These are phyloP conservation scores for Lasioglossum zephyrum DNA, from an alignment of 2,888 invertebrate genomes.

Conservation along the genomic window DNA sequence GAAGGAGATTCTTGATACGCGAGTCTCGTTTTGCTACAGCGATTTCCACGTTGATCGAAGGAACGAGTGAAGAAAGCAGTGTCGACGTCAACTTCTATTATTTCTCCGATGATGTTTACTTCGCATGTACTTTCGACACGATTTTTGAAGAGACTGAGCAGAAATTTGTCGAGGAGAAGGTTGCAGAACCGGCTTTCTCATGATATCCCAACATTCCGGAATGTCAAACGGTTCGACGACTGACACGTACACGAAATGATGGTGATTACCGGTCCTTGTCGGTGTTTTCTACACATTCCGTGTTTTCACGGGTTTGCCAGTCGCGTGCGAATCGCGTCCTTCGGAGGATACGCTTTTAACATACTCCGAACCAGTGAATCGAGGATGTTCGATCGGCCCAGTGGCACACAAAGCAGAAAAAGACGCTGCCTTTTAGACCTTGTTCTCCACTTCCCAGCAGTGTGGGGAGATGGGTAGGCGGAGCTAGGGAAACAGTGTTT, in stretches of 20 bases:
- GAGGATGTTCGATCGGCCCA: constrained; percentile 81
- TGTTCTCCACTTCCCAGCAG: constrained; percentile 81
- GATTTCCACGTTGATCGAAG: not conserved
- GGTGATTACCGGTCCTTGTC: not conserved
- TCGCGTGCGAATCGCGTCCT: constrained; percentile 46
- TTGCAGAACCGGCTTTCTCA: not conserved
- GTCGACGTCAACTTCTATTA: not conserved
- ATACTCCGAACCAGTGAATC: constrained; percentile 65
- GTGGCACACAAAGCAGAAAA: constrained; percentile 83
- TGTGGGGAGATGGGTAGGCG: constrained; percentile 44
- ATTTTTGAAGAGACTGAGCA: not conserved
- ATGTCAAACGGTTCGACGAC: not conserved
- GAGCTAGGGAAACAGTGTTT: constrained; percentile 21
- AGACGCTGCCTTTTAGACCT: constrained; percentile 79
- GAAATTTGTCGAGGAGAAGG: not conserved
- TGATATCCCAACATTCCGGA: not conserved
- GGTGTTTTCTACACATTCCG: not conserved
- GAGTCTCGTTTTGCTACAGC: not conserved
- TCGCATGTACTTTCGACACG: not conserved
- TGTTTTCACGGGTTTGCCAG: not conserved
- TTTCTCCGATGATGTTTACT: not conserved
- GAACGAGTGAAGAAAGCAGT: not conserved
- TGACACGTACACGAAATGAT: not conserved
- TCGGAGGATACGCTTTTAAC: constrained; percentile 46
- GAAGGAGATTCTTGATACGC: not conserved